These are phyloP conservation scores for Thecophora atra DNA, from an alignment of 2,888 invertebrate genomes.

Conservation along the genomic window DNA sequence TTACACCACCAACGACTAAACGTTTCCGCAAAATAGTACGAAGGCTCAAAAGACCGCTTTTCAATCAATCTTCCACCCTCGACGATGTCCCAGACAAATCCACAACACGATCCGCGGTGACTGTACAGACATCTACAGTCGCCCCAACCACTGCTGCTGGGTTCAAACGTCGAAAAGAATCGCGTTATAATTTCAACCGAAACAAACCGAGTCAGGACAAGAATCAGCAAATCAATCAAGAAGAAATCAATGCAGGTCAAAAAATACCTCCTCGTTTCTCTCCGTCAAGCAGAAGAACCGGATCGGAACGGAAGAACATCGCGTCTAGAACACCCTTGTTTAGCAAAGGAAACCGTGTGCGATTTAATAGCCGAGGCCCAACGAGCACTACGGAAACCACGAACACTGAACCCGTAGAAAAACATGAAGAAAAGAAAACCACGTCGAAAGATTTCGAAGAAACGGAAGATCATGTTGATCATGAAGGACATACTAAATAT, in stretches of 20 bases:
- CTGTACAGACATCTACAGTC: conserved; percentile 4
- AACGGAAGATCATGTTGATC: conserved; percentile 25
- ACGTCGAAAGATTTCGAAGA: conserved; percentile 2
- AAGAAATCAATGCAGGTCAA: neutral
- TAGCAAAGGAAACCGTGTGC: conserved; percentile 39
- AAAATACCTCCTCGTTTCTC: conserved; percentile 34
- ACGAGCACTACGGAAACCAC: conserved; percentile 33
- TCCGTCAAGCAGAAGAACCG: conserved; percentile 4
- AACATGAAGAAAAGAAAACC: conserved; percentile 30
- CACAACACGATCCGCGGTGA: neutral
- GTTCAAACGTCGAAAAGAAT: conserved; percentile 32
- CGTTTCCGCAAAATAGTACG: conserved; percentile 58
- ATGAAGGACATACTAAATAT: neutral
- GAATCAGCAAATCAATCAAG: too few relatives aligned
- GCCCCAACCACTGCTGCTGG: neutral
- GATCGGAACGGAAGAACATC: neutral
- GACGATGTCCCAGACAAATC: neutral
- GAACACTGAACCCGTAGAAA: conserved; percentile 15
- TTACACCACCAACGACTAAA: conserved; percentile 50
- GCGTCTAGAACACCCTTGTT: conserved; percentile 31
- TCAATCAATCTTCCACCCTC: conserved; percentile 34
- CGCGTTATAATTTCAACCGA: conserved; percentile 44
- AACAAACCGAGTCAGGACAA: conserved; percentile 35
- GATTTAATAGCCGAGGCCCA: conserved; percentile 37
- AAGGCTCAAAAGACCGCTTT: conserved; percentile 55